Conservation (phyloP, 1,140 invertebrate species). For the Teleogryllus occipitalis region DNA sequence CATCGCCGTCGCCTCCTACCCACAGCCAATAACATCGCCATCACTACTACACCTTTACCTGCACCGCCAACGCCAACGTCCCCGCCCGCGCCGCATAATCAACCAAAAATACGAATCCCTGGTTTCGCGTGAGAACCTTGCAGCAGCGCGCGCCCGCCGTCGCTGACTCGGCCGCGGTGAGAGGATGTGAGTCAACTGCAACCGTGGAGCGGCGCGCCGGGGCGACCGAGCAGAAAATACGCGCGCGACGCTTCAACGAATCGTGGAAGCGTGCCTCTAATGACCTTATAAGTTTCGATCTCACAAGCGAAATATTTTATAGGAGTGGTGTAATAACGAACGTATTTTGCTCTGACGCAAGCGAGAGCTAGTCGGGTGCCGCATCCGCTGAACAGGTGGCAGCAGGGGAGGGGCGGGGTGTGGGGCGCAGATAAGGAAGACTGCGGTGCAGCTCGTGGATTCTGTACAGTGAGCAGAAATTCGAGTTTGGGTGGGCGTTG, state of each 20-base stretch:
- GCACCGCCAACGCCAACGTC: too few species aligned
- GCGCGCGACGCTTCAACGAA: not conserved
- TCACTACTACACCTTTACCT: not conserved
- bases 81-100: not conserved
- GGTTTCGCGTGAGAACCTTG: not conserved
- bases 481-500: too few species aligned
- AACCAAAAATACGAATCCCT: not conserved
- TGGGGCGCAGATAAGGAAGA: too few species aligned
- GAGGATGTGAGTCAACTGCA: not conserved
- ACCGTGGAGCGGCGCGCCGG: not conserved
- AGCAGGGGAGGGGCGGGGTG: too few species aligned
- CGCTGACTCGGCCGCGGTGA: not conserved
- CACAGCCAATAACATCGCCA: too few species aligned
- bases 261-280: not conserved
- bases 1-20: too few species aligned
- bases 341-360: not conserved
- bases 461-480: too few species aligned
- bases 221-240: not conserved
- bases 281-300: not conserved
- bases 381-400: too few species aligned
- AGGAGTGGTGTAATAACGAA: not conserved
- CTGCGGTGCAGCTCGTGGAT: too few species aligned
- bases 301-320: not conserved
- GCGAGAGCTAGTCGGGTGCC: too few species aligned
- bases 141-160: too few species aligned